Evolutionary conservation across 2,113 vertebrate species (phyloP), one percentile per base, ranked within the genome.

Genomic region (Pitta sordida): DNA sequence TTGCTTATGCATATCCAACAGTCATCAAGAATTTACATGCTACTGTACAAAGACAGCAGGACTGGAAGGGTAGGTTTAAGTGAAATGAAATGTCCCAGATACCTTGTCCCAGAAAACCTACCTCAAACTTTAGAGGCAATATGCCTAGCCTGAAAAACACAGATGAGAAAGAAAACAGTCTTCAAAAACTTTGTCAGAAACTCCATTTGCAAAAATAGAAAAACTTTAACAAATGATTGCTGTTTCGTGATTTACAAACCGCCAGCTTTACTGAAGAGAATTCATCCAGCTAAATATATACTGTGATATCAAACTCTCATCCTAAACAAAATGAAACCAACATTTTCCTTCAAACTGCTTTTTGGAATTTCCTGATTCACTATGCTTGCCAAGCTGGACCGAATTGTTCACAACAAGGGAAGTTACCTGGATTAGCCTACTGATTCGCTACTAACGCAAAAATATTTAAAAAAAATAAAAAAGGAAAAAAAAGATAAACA

Each of bases 71-170:
- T 46, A 85, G 34, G 30, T 71, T 84, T 69, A 83, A 91, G 58
- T 67, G 32, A 87, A 85, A 83, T 18, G 12, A 83, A 94, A 83
- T 52, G 89, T 77, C 64, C 87, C 85, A 91, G 79, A 90, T 88
- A 91, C 15, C 43, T 85, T 63, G 82, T 81, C 82, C 90, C 90
- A 95, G 93, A 94, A 95, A 96, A 92, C 6, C 32, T 74, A 21
- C 37, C 51, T 85, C 59, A 64, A 56, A 90, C 16, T 81, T 82
- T 5, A 87, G 49, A 85, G 59, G 76, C 68, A 90, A 62, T 69
- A 74, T 84, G 51, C 37, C 36, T 63, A 88, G 67, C 36, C 58
- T 92, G 69, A 77, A 83, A 88, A 95, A 63, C 75, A 85, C 23
- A 64, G 53, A 80, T 23, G 24, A 94, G 82, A 92, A 81, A 93